Conservation (phyloP, 2,113 vertebrate species). For the Pseudorectes ferrugineus region DNA sequence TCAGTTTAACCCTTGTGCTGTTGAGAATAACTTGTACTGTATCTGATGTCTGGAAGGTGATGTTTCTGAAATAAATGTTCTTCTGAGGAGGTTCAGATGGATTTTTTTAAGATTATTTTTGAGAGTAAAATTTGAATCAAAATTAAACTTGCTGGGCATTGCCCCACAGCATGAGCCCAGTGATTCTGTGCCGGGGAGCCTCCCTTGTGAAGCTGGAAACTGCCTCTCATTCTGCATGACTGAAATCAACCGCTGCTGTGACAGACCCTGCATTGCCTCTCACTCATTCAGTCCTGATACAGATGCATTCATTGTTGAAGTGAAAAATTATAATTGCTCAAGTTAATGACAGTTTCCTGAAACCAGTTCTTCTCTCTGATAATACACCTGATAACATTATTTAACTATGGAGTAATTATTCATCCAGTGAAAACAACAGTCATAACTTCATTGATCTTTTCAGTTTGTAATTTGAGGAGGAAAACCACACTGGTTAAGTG, state of each 20-base stretch:
- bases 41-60: not conserved
- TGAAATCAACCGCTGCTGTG: not conserved
- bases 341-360: not conserved
- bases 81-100: not conserved
- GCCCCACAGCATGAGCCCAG: not conserved
- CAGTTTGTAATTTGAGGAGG: not conserved
- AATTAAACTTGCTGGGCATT: not conserved
- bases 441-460: not conserved
- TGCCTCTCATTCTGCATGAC: rapidly evolving
- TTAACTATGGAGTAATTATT: not conserved
- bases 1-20: not conserved
- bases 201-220: not conserved
- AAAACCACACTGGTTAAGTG: not conserved
- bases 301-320: not conserved
- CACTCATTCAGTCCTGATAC: not conserved
- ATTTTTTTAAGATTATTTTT: not conserved
- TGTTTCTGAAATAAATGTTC: not conserved
- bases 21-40: not conserved
- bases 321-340: not conserved
- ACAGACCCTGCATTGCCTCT: not conserved
- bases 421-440: not conserved
- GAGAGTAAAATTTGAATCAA: not conserved
- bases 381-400: not conserved
- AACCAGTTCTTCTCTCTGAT: not conserved
- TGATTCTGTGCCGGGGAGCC: not conserved